Evolutionary conservation across 2,888 invertebrate species (phyloP).

Genomic region (Andricus curvator): DNA sequence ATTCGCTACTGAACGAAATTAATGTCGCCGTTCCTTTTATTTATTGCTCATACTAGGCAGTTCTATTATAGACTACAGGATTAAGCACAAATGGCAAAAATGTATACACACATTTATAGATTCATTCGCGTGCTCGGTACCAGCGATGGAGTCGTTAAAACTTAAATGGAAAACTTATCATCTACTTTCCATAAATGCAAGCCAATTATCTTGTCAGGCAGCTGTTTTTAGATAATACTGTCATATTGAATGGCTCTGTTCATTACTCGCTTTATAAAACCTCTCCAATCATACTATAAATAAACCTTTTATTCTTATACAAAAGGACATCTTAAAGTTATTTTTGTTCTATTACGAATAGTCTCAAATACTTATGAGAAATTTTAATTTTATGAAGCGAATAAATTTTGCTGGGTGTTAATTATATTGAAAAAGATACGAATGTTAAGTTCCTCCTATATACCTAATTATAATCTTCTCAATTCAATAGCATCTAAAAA

Average conservation of each 20-base stretch:
- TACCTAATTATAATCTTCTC: no score
- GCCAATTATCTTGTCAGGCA: background rate
- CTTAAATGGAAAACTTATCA: conserved; percentile 20
- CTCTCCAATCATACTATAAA: background rate
- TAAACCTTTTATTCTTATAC: background rate
- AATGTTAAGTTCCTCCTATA: no score
- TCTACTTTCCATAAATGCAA: conserved; percentile 8
- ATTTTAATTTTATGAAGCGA: background rate
- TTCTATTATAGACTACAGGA: conserved; percentile 1
- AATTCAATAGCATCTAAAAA: no score
- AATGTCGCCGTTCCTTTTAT: conserved; percentile 13
- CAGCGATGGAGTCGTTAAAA: conserved; percentile 12
- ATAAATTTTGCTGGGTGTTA: no score
- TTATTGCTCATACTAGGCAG: conserved; percentile 18
- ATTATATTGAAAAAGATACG: no score
- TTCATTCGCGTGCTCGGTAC: conserved; percentile 16
- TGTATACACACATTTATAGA: background rate
- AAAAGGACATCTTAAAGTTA: background rate
- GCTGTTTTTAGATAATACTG: background rate
- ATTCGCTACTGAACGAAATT: conserved; percentile 15
- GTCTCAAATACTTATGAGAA: background rate
- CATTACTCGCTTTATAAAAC: background rate
- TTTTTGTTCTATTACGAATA: background rate
- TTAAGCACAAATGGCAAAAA: conserved; percentile 16
- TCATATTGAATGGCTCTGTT: background rate